These are phyloP conservation scores for Onychorhynchus coronatus DNA, from an alignment of 2,113 vertebrate genomes.

Conservation along the genomic window DNA sequence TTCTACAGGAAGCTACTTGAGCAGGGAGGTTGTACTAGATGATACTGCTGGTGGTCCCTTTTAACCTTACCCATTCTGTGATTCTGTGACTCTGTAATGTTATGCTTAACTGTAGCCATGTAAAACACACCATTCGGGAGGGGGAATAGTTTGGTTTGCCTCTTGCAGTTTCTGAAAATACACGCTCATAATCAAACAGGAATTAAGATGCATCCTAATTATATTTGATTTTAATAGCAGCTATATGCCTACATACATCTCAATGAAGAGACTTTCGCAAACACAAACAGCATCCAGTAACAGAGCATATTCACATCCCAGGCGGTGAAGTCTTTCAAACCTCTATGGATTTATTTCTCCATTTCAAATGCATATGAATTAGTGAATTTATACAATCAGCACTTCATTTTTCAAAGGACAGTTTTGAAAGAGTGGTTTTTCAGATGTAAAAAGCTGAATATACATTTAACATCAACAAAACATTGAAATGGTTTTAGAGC, in stretches of 20 bases:
- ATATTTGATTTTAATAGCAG: not conserved
- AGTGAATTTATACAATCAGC: not conserved
- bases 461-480: not conserved
- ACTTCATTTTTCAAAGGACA: not conserved
- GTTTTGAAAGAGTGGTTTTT: not conserved
- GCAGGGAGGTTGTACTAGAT: not conserved
- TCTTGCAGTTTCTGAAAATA: conserved; percentile 3
- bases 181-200: not conserved
- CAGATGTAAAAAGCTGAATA: not conserved
- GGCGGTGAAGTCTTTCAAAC: not conserved
- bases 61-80: not conserved
- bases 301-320: not conserved
- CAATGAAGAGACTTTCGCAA: not conserved
- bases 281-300: not conserved
- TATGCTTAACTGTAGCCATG: not conserved
- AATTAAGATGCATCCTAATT: not conserved
- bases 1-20: not conserved
- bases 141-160: not conserved
- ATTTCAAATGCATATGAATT: not conserved
- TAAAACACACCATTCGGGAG: not conserved
- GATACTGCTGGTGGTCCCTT: not conserved
- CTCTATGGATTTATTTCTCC: not conserved
- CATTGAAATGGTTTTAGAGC: not conserved
- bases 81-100: not conserved
- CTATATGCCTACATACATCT: not conserved